Conservation (phyloP, 2,888 invertebrate species). For the Drosophila ustulata region DNA sequence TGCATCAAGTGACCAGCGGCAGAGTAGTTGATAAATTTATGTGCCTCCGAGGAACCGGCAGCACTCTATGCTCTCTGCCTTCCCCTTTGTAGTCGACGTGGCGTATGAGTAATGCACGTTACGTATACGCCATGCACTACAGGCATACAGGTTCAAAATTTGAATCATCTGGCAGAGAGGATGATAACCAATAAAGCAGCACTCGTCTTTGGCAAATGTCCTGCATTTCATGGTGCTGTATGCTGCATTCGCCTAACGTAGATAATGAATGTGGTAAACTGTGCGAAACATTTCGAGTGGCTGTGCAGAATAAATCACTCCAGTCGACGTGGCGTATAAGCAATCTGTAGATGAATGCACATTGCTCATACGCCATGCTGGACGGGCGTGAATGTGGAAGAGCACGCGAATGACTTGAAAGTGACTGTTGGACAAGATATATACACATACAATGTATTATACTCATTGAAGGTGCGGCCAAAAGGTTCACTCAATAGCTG, state of each 20-base stretch:
- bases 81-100: conserved; percentile 6
- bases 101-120: conserved; percentile 55
- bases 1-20: conserved; percentile 68
- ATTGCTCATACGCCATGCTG: conserved; percentile 54
- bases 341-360: conserved; percentile 46
- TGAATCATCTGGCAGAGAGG: conserved; percentile 23
- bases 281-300: conserved; percentile 29
- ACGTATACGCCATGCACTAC: conserved; percentile 38
- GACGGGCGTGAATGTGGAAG: conserved; percentile 9
- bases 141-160: conserved; percentile 25
- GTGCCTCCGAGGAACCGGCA: conserved; percentile 20
- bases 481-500: conserved; percentile 23
- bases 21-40: conserved; percentile 60
- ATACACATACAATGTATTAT: not conserved
- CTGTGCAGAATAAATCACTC: conserved; percentile 23
- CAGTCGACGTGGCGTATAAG: conserved; percentile 51
- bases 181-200: conserved; percentile 12
- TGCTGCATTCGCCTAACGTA: not conserved
- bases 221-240: not conserved
- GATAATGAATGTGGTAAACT: conserved; percentile 33
- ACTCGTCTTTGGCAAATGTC: conserved; percentile 4
- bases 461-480: conserved; percentile 22
- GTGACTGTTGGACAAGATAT: conserved; percentile 14
- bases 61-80: not conserved
- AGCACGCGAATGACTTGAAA: conserved; percentile 24